Base-by-base conservation (phyloP, 2,888 invertebrate genomes). In the Choristoneura rosaceana region DNA sequence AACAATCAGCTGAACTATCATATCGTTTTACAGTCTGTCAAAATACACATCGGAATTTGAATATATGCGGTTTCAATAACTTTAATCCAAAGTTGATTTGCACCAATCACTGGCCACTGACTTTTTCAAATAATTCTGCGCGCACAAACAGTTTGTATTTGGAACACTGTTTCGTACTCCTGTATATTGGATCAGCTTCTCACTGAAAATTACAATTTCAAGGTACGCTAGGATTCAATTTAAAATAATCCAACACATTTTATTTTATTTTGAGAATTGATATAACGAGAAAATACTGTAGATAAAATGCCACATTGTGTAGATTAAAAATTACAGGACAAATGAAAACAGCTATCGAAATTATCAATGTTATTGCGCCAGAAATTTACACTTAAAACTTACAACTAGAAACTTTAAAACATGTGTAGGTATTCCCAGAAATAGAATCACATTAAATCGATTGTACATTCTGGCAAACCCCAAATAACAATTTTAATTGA, bases 121-220 rank as follows among this genome's bases (percentile, higher is more conserved):
- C 12, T 25, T 55, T 50, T 55, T 55, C 10, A 25, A 55, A 55
- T 50, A 25, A 25, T 55, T 55, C 55, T 25, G 10, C 25, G 10
- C 10, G 17, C 25, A 12, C 55, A 55, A 55, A 55, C 25, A 55
- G 25, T 55, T 55, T 55, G 25, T 55, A 55, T 25, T 12, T 55
- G 10, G 25, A 55, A 55, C 12, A 55, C 55, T 55, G 10, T 55
- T 55, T 55, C 55, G 12, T 25, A 55, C 55, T 55, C 55, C 15
- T 15, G 52, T 25, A 25, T 55, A 55, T 55, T 25, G 25, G 55
- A 55, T 25, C 55, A 55, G 55, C 25, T 55, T 55, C 25, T 25
- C 12, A 25, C 55, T 55, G 10, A 17, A 25, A 55, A 25, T 15
- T 0, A 55, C 25, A 25, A 55, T 55, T 25, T 12, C 25, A 1